A percentile compares a stretch with the other conserved stretches of the same genome.
Evolutionary conservation across 2,888 invertebrate species (phyloP).

Genomic region (Anoplius nigerrimus): DNA sequence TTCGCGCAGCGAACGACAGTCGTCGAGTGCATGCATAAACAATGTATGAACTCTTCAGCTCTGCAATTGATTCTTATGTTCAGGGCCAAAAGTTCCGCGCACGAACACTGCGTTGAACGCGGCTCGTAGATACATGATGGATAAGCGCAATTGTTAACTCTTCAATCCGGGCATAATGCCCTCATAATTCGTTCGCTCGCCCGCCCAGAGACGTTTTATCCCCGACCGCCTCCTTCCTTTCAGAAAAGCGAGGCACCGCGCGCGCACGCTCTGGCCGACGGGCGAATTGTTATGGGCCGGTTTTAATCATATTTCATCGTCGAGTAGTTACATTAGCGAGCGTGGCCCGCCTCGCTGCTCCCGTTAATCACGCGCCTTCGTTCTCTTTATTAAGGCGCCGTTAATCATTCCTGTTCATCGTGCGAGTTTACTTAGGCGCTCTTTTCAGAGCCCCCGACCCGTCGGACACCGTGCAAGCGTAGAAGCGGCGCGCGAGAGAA

Average conservation of each 20-base stretch:
- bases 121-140: no score
- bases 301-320: slow-evolving; percentile 30
- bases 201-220: slow-evolving; percentile 8
- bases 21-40: no score
- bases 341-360: slow-evolving; percentile 17
- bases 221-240: slow-evolving; percentile 6
- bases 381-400: slow-evolving; percentile 29
- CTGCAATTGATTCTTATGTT: no score
- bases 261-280: no score
- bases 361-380: slow-evolving; percentile 16
- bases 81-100: no score
- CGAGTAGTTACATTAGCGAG: slow-evolving; percentile 27
- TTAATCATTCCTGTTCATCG: slow-evolving; percentile 18
- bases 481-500: neutral
- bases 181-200: no score
- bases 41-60: no score
- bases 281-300: neutral
- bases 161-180: slow-evolving; percentile 25
- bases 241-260: no score
- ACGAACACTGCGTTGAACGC: no score
- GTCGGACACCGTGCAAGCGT: neutral
- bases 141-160: slow-evolving; percentile 17
- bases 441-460: neutral
- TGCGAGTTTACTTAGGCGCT: slow-evolving; percentile 5
- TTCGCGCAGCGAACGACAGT: no score